Conservation (phyloP, 2,888 invertebrate species). For the Dryadula phaetusa region DNA sequence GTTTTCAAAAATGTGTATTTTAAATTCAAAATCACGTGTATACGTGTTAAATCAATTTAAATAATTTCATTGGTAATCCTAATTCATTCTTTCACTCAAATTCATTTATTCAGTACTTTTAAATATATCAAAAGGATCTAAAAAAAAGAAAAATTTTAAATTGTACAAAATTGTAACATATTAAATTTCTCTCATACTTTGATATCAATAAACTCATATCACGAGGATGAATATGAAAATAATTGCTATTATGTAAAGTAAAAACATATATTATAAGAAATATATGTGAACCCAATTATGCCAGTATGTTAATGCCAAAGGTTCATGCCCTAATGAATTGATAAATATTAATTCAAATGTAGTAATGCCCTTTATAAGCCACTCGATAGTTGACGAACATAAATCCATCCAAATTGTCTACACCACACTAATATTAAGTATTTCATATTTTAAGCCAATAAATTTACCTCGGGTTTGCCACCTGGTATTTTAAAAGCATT, state of each 20-base stretch:
- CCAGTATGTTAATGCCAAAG: conserved; percentile 36
- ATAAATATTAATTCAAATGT: conserved; percentile 52
- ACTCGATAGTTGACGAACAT: conserved; percentile 47
- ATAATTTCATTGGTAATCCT: no score
- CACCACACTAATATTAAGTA: conserved; percentile 14
- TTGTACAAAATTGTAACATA: no score
- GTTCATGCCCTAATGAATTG: conserved; percentile 44
- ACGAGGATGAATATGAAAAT: neutral
- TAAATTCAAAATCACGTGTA: no score
- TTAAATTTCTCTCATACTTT: neutral
- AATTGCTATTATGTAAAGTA: neutral
- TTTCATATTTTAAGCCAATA: conserved; percentile 9
- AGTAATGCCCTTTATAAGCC: conserved; percentile 50
- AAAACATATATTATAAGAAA: neutral
- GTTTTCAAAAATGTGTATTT: no score
- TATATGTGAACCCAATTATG: conserved; percentile 22
- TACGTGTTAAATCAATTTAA: no score
- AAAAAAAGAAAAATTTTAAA: no score
- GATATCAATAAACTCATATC: neutral
- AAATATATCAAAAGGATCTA: no score
- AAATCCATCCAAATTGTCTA: conserved; percentile 47
- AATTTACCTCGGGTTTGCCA: neutral
- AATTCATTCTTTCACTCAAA: no score
- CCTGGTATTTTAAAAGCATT: conserved; percentile 17
- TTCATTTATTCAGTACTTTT: no score